These are phyloP conservation scores for roundworm (Caenorhabditis elegans) DNA, from an alignment of 1,140 invertebrate genomes.

Conservation along the genomic window WBcel235 BX284606.5:9015501-9016000, in stretches of 20 bases:
- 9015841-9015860: no score
- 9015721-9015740: background rate
- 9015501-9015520: no score
- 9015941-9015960: conserved; percentile 10
- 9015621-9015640: no score
- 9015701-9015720: no score
- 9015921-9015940: background rate
- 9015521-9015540: no score
- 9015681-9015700: no score
- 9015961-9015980: conserved; percentile 17
- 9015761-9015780: background rate
- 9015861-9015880: background rate
- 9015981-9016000: background rate
- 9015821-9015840: background rate
- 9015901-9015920: background rate
- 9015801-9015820: conserved; percentile 4
- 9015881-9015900: background rate
- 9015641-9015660: no score
- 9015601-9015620: no score
- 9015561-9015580: no score
- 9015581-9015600: no score
- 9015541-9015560: no score
- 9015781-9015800: background rate
- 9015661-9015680: no score
- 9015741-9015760: background rate